These are phyloP conservation scores for Pluvianellus socialis DNA, from an alignment of 2,113 vertebrate genomes.

Conservation along the genomic window DNA sequence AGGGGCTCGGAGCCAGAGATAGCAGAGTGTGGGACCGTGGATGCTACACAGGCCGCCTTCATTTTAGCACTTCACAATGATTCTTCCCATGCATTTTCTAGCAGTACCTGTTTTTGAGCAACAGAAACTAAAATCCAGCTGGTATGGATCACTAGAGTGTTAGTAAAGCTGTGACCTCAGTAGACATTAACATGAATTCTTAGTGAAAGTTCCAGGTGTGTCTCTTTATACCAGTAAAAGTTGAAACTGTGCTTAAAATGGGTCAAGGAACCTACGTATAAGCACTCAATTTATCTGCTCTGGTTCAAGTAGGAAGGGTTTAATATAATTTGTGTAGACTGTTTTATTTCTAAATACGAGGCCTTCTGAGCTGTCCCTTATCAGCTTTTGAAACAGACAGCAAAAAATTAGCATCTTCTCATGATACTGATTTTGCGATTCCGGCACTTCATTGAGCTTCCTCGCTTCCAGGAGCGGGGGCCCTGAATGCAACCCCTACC, in stretches of 20 bases:
- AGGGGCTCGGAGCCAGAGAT: not conserved
- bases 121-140: not conserved
- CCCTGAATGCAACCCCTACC: accelerated
- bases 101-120: not conserved
- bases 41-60: not conserved
- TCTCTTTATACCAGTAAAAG: not conserved
- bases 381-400: not conserved
- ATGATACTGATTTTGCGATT: not conserved
- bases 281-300: not conserved
- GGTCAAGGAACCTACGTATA: not conserved
- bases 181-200: not conserved
- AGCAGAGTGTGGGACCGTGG: not conserved
- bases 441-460: not conserved
- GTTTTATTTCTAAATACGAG: not conserved
- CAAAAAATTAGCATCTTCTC: not conserved
- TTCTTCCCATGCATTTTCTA: not conserved
- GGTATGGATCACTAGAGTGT: not conserved
- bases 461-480: not conserved
- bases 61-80: not conserved
- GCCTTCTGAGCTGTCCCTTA: not conserved
- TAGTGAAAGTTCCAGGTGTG: not conserved
- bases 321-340: not conserved
- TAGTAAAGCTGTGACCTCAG: not conserved
- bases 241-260: not conserved
- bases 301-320: not conserved